Conservation (phyloP, 2,797 vertebrate genomes). For the Hippocampus kuda region DNA sequence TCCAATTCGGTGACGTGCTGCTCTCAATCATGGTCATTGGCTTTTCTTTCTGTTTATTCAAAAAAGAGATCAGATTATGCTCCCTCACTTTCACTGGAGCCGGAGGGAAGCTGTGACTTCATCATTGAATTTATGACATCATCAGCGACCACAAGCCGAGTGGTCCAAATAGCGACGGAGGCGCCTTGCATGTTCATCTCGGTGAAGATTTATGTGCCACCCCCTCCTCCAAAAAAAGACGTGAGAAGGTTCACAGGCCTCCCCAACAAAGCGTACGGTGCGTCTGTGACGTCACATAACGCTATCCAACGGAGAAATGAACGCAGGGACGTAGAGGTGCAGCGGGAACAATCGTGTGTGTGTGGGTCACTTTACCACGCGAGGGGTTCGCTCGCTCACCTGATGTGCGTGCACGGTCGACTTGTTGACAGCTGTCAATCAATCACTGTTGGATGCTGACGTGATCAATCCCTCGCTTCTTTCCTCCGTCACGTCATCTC, state of each 20-base stretch:
- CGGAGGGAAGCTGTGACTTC: background rate
- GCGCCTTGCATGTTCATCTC: background rate
- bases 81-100: background rate
- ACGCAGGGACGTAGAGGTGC: background rate
- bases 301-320: background rate
- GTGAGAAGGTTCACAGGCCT: background rate
- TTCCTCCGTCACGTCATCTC: background rate
- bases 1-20: constrained; percentile 8
- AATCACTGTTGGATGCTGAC: background rate
- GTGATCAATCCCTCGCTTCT: background rate
- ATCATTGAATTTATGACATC: background rate
- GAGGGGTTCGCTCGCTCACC: background rate
- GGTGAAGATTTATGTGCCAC: too few relatives aligned
- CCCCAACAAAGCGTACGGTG: background rate
- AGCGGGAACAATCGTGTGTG: too few relatives aligned
- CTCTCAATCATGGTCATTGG: background rate
- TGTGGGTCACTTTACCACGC: background rate
- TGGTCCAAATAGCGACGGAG: background rate
- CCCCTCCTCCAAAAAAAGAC: too few relatives aligned
- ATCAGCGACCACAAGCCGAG: background rate
- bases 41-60: background rate
- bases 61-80: too few relatives aligned
- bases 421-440: background rate
- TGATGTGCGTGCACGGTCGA: background rate
- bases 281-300: background rate